phyloP scores from a whole-genome alignment of 2,113 vertebrate species.

The Cynopterus brachyotis region DNA sequence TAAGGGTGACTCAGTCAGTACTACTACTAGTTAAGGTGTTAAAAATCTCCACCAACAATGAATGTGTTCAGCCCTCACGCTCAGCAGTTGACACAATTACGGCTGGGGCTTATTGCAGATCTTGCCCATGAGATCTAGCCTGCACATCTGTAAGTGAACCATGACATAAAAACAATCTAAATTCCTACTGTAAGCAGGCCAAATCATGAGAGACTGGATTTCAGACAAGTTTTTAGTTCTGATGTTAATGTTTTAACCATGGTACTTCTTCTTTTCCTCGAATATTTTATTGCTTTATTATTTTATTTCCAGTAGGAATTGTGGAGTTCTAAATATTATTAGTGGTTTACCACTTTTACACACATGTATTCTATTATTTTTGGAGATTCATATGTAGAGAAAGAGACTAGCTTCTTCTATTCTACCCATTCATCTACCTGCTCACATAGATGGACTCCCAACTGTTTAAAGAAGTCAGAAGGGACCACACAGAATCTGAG shows the following conservation, averaged over 20 bases:
- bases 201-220: not conserved
- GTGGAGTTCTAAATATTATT: constrained; percentile 71
- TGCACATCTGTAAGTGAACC: not conserved
- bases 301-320: constrained; percentile 76
- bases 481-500: constrained; percentile 40
- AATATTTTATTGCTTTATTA: constrained; percentile 65
- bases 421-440: constrained; percentile 51
- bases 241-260: constrained; percentile 31
- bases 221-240: not conserved
- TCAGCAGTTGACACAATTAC: not conserved
- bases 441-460: not conserved
- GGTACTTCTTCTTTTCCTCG: constrained; percentile 35
- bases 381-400: constrained; percentile 41
- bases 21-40: not conserved
- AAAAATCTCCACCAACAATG: not conserved
- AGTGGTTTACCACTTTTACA: constrained; percentile 70
- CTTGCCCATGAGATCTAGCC: not conserved
- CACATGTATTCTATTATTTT: constrained; percentile 69
- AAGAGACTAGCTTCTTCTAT: constrained; percentile 50
- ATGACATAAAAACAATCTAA: not conserved
- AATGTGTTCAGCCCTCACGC: not conserved
- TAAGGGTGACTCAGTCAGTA: not conserved
- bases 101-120: not conserved
- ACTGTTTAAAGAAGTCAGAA: constrained; percentile 19
- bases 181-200: not conserved